Evolutionary conservation across 2,888 invertebrate genomes (phyloP).

Genomic region (Caenorhabditis zanzibari): DNA sequence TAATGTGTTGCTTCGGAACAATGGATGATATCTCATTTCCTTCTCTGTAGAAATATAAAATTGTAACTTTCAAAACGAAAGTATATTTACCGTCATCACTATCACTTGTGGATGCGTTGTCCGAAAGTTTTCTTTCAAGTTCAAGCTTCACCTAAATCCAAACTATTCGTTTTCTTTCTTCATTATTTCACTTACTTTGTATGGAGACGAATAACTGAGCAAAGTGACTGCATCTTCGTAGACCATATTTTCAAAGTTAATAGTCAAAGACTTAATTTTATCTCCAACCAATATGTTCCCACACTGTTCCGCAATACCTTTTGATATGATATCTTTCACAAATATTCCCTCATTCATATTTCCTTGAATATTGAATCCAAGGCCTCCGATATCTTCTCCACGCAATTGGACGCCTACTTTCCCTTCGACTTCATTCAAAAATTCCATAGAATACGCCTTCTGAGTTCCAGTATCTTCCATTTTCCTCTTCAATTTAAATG

Average conservation of each 20-base stretch:
- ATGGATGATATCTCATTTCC: slow-evolving; percentile 71
- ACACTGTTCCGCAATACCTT: slow-evolving; percentile 93
- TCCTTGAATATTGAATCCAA: slow-evolving; percentile 86
- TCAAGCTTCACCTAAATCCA: slow-evolving; percentile 71
- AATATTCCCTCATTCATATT: slow-evolving; percentile 93
- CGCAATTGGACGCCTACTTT: slow-evolving; percentile 72
- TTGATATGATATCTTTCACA: slow-evolving; percentile 91
- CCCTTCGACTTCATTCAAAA: slow-evolving; percentile 75
- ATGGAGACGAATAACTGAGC: slow-evolving; percentile 93
- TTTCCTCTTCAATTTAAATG: slow-evolving; percentile 74
- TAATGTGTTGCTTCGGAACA: slow-evolving; percentile 76
- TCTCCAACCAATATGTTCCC: slow-evolving; percentile 91
- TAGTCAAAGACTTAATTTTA: slow-evolving; percentile 91
- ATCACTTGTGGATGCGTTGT: slow-evolving; percentile 48
- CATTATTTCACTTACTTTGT: slow-evolving; percentile 87
- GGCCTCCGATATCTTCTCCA: slow-evolving; percentile 72
- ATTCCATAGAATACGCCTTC: slow-evolving; percentile 75
- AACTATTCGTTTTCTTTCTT: not conserved
- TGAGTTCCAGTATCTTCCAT: slow-evolving; percentile 72
- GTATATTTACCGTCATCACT: slow-evolving; percentile 54
- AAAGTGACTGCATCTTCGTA: slow-evolving; percentile 93
- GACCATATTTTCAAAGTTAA: slow-evolving; percentile 92
- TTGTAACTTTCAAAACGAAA: not conserved
- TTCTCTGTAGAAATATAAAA: slow-evolving; percentile 49
- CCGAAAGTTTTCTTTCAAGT: slow-evolving; percentile 71